Percentiles rank a stretch among this genome's conserved stretches.
phyloP scores from a whole-genome alignment of 2,797 vertebrate species.

The Dallia pectoralis region DNA sequence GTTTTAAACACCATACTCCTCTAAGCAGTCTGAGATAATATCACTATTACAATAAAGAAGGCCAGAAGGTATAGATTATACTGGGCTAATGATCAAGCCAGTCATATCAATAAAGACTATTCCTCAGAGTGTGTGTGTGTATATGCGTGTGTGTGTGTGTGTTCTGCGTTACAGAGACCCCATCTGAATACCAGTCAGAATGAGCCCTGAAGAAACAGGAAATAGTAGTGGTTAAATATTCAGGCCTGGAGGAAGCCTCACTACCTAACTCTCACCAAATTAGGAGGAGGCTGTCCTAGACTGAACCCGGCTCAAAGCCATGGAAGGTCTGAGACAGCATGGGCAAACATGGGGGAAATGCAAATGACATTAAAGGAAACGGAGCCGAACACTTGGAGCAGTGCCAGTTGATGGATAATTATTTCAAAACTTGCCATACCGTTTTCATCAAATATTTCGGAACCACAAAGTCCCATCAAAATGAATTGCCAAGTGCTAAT shows the following conservation, averaged over 20 bases:
- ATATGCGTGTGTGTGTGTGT: conserved; percentile 34
- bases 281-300: conserved; percentile 51
- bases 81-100: conserved; percentile 63
- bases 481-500: not conserved
- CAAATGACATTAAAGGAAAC: not conserved
- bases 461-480: not conserved
- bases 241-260: conserved; percentile 52
- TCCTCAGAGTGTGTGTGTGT: conserved; percentile 28
- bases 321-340: not conserved
- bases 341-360: not conserved
- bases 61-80: conserved; percentile 65
- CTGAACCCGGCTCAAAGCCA: conserved; percentile 31
- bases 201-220: conserved; percentile 31
- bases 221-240: conserved; percentile 58
- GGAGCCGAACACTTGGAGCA: not conserved
- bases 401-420: not conserved
- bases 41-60: conserved; percentile 67
- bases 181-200: conserved; percentile 25
- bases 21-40: conserved; percentile 53
- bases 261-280: conserved; percentile 48
- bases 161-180: conserved; percentile 1
- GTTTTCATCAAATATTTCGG: not conserved
- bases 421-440: not conserved
- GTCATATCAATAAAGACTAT: conserved; percentile 60
- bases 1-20: conserved; percentile 64